Conservation (phyloP, 2,888 invertebrate species). For the Cynaeus angustus region DNA sequence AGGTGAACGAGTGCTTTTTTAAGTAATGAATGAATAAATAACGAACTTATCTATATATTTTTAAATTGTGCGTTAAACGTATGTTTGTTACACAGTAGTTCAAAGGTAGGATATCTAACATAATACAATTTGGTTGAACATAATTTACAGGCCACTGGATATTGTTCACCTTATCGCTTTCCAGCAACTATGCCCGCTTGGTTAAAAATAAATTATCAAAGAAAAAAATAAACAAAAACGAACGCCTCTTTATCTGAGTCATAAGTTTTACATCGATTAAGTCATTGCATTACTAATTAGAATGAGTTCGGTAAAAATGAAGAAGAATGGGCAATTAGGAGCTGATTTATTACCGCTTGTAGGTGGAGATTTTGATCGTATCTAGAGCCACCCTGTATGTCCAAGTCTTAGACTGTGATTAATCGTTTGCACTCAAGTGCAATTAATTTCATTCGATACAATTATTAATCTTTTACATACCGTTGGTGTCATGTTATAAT, state of each 20-base stretch:
- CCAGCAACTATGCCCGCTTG: slow-evolving; percentile 2
- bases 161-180: slow-evolving; percentile 16
- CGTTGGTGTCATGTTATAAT: slow-evolving; percentile 5
- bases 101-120: not conserved
- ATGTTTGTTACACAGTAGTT: no score
- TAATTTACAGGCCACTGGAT: slow-evolving; percentile 20
- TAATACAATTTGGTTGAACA: not conserved
- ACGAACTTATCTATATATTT: no score
- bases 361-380: slow-evolving; percentile 2
- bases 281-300: slow-evolving; percentile 25
- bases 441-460: slow-evolving; percentile 23
- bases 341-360: slow-evolving; percentile 13
- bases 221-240: not conserved
- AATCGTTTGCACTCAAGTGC: slow-evolving; percentile 2
- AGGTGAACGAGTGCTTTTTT: slow-evolving; percentile 16
- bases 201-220: slow-evolving; percentile 3
- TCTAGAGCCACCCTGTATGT: slow-evolving; percentile 9
- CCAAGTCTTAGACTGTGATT: not conserved
- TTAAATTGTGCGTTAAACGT: no score
- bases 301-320: slow-evolving; percentile 16
- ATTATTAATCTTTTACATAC: slow-evolving; percentile 20
- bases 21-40: slow-evolving; percentile 8
- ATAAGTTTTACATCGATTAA: slow-evolving; percentile 37
- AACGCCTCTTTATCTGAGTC: slow-evolving; percentile 37
- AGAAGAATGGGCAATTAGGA: slow-evolving; percentile 31